Percentiles rank a stretch among this genome's conserved stretches.
Conservation (phyloP, 2,113 vertebrate genomes). For the Tachuris rubrigastra region DNA sequence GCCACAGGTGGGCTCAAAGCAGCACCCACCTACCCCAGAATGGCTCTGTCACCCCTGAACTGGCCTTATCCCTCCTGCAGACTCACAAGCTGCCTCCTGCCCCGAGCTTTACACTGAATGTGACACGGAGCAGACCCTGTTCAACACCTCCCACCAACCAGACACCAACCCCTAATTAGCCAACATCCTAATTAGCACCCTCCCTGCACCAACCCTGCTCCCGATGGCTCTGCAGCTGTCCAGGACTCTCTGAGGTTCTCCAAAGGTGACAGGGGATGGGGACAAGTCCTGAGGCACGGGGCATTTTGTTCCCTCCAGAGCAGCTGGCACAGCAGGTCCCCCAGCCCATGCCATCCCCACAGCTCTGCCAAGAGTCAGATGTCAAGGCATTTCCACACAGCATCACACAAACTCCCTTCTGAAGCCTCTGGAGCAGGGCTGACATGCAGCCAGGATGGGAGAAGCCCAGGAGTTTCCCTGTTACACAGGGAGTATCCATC, state of each 20-base stretch:
- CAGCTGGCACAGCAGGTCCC: neutral
- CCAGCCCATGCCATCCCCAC: neutral
- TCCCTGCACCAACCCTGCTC: neutral
- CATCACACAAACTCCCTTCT: neutral
- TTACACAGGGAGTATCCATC: rapidly evolving
- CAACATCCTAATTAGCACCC: conserved; percentile 44
- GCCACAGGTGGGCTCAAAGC: neutral
- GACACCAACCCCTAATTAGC: neutral
- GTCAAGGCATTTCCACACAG: neutral
- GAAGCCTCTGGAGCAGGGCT: rapidly evolving
- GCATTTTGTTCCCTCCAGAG: neutral
- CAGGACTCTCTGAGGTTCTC: neutral
- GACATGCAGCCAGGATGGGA: rapidly evolving
- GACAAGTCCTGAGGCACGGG: rapidly evolving
- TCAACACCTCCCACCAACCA: neutral
- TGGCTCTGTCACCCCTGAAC: neutral
- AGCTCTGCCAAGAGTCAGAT: neutral
- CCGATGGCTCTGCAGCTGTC: conserved; percentile 8
- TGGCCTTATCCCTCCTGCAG: neutral
- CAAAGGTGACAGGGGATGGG: rapidly evolving
- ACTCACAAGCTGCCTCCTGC: neutral
- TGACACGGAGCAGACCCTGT: neutral
- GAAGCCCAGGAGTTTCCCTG: neutral
- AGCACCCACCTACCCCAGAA: neutral
- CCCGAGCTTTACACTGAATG: rapidly evolving